Conservation (phyloP, 2,888 invertebrate species). For the Hydropsyche betteni region DNA sequence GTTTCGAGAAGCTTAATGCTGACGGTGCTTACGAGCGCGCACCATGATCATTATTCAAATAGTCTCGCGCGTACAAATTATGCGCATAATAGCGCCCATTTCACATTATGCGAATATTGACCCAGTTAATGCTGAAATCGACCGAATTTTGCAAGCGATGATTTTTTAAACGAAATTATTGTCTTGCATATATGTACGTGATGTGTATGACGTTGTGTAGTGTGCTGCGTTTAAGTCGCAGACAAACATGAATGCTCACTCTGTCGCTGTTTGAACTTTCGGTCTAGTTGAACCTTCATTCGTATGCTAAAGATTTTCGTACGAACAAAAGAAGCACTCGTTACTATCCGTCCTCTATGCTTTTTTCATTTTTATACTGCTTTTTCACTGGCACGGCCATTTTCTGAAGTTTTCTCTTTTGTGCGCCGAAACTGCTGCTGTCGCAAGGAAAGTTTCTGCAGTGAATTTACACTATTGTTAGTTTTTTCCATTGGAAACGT, state of each 20-base stretch:
- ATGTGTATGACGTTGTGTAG: too few relatives aligned
- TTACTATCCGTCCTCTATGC: constrained; percentile 4
- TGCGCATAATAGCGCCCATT: constrained; percentile 12
- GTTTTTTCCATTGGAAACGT: too few relatives aligned
- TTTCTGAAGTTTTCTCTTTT: constrained; percentile 31
- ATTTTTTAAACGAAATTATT: constrained; percentile 29
- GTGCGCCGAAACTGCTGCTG: constrained; percentile 14
- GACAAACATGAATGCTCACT: not conserved
- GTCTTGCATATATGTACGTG: not conserved
- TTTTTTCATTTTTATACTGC: constrained; percentile 27
- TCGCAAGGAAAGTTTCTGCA: constrained; percentile 2
- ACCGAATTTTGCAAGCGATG: not conserved
- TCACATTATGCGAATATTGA: constrained; percentile 13
- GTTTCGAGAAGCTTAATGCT: too few relatives aligned
- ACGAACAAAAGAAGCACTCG: constrained; percentile 36
- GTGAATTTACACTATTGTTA: too few relatives aligned
- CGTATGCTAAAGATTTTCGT: constrained; percentile 46
- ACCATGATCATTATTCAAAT: constrained; percentile 9
- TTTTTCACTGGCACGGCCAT: constrained; percentile 3
- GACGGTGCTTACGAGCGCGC: not conserved
- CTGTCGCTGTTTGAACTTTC: constrained; percentile 33
- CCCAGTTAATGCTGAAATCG: constrained; percentile 11
- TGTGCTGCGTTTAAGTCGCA: not conserved
- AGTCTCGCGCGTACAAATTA: constrained; percentile 12
- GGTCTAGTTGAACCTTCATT: constrained; percentile 47